Percentiles rank a stretch among this genome's conserved stretches.
Evolutionary conservation across 2,797 vertebrate genomes (phyloP).

Genomic region (Amniataba percoides): DNA sequence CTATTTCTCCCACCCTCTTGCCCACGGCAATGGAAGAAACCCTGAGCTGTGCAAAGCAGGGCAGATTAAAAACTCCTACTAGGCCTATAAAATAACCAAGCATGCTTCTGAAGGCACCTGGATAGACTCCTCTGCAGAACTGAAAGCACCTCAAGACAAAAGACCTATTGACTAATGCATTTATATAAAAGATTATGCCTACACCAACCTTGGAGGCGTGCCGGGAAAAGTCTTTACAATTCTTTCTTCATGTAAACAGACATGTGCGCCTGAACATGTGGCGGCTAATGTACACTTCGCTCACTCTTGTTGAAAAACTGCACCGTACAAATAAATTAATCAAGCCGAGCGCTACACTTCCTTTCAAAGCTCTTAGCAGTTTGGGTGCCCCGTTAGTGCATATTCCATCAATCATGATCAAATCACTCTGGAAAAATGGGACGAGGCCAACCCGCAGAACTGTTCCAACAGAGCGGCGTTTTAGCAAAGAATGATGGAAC

Average conservation of each 20-base stretch:
- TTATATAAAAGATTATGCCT: conserved; percentile 61
- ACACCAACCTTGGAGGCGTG: conserved; percentile 39
- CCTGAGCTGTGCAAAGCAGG: conserved; percentile 55
- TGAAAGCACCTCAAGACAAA: conserved; percentile 68
- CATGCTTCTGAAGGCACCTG: conserved; percentile 65
- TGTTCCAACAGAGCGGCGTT: conserved; percentile 46
- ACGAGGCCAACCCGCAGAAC: conserved; percentile 38
- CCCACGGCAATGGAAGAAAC: conserved; percentile 62
- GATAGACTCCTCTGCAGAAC: conserved; percentile 52
- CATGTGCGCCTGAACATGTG: conserved; percentile 55
- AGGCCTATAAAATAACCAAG: conserved; percentile 64
- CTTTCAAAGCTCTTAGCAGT: conserved; percentile 58
- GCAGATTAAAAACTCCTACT: conserved; percentile 64
- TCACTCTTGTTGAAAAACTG: conserved; percentile 44
- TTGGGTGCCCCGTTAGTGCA: conserved; percentile 53
- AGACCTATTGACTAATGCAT: conserved; percentile 67
- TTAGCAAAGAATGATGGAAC: conserved; percentile 38
- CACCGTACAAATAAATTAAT: conserved; percentile 74
- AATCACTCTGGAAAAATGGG: conserved; percentile 66
- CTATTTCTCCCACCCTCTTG: conserved; percentile 45
- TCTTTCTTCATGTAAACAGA: conserved; percentile 65
- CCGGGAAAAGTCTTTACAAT: conserved; percentile 60
- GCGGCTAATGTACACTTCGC: conserved; percentile 48
- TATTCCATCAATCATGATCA: conserved; percentile 75
- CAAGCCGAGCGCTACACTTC: conserved; percentile 48